Conservation (phyloP, 2,888 invertebrate species). For the Dendrolimus houi region DNA sequence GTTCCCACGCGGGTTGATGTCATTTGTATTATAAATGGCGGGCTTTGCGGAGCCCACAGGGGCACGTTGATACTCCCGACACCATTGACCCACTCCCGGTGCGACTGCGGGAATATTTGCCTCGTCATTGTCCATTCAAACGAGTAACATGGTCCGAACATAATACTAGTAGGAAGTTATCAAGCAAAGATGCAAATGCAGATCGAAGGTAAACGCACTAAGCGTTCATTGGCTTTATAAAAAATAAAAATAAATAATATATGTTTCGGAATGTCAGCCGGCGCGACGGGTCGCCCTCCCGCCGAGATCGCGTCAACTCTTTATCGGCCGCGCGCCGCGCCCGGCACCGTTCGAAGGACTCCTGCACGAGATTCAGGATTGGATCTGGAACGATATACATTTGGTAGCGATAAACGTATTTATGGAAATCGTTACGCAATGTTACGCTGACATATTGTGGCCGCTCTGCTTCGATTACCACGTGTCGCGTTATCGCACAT, state of each 20-base stretch:
- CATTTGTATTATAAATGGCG: slow-evolving; percentile 66
- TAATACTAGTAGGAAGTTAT: slow-evolving; percentile 34
- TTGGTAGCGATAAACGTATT: slow-evolving; percentile 21
- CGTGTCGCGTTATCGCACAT: slow-evolving; percentile 51
- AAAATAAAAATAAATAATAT: slow-evolving; percentile 61
- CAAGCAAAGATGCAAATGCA: slow-evolving; percentile 32
- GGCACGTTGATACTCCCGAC: slow-evolving; percentile 22
- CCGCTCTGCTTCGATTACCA: slow-evolving; percentile 37
- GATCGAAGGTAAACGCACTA: slow-evolving; percentile 58
- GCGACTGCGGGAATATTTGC: slow-evolving; percentile 48
- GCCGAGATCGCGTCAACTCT: slow-evolving; percentile 64
- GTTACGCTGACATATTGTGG: slow-evolving; percentile 35
- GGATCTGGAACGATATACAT: slow-evolving; percentile 6
- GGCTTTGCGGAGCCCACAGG: slow-evolving; percentile 41
- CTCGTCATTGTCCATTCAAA: slow-evolving; percentile 48
- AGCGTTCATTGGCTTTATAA: slow-evolving; percentile 63
- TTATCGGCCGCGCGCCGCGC: slow-evolving; percentile 46
- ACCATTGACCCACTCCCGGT: slow-evolving; percentile 59
- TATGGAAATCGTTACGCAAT: slow-evolving; percentile 31
- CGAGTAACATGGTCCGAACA: slow-evolving; percentile 24
- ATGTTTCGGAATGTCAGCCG: slow-evolving; percentile 55
- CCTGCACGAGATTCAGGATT: slow-evolving; percentile 18
- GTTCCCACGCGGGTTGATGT: slow-evolving; percentile 72
- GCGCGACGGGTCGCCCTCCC: slow-evolving; percentile 59
- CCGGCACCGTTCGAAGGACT: slow-evolving; percentile 9